phyloP scores from a whole-genome alignment of 92 coral and sea anemone genomes.

The Isaurus tuberculatus region DNA sequence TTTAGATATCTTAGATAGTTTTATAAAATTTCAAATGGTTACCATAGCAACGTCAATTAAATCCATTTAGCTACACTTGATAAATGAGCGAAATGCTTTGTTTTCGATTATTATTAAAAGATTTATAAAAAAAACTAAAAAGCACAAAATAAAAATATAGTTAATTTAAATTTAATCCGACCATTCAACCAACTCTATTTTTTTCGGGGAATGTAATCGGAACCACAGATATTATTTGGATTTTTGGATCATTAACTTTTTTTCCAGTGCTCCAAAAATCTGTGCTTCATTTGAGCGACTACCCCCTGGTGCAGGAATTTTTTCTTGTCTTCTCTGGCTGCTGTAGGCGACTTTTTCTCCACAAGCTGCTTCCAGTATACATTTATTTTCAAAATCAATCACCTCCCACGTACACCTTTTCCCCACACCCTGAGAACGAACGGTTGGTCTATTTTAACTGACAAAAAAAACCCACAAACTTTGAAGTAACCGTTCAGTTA shows the following conservation, averaged over 20 bases:
- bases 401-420: neutral
- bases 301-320: constrained; percentile 15
- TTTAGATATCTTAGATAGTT: neutral
- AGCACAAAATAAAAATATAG: constrained; percentile 1
- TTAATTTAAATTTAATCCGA: neutral
- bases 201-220: constrained; percentile 2
- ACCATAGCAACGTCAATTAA: neutral
- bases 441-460: constrained; percentile 21
- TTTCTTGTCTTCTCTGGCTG: constrained; percentile 13
- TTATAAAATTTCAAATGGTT: too few relatives aligned
- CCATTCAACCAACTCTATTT: neutral
- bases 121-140: constrained; percentile 11
- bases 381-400: constrained; percentile 10
- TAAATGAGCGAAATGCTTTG: constrained; percentile 4
- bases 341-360: constrained; percentile 7
- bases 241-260: too few relatives aligned
- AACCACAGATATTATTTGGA: constrained; percentile 8
- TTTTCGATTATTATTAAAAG: constrained; percentile 12
- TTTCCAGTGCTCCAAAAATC: constrained; percentile 4
- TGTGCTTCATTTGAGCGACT: neutral
- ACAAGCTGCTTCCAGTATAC: constrained; percentile 4
- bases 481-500: constrained; percentile 1
- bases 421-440: constrained; percentile 14
- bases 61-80: neutral
- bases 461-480: neutral